Evolutionary conservation across 1,140 invertebrate genomes (phyloP), one percentile per base, ranked within the genome.

Genomic region (Pteromalus puparum): DNA sequence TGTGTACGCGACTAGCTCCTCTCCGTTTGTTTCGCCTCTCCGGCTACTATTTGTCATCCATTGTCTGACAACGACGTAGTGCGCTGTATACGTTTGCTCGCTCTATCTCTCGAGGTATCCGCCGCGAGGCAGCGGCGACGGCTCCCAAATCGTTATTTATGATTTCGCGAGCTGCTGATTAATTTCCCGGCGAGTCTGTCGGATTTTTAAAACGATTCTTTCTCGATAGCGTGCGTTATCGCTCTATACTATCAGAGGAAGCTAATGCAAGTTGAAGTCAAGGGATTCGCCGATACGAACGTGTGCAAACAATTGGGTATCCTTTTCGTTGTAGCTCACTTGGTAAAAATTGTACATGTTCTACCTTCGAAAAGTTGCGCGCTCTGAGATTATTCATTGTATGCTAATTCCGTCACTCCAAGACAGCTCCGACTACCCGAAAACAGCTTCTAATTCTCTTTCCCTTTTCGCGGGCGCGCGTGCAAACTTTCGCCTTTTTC

Each of bases 11-110:
- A 2, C n/a, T n/a, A n/a, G n/a, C 70, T 34, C 5, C 26, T 89
- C 89, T 87, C 88, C 46, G 90, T 90, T 90, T 90, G 90, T 91
- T 91, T 90, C 89, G 88, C 89, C 87, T 88, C 24, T 87, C 84
- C 82, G 84, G 84, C 89, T 90, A 91, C 89, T 90, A 91, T 91
- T 91, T 91, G 90, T 91, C 91, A 91, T 90, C 90, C 88, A 91
- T 91, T 91, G 90, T 91, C 89, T 80, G 89, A 87, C 81, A 86
- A 87, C 83, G 84, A 79, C 74, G 53, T 67, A 70, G 77, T 72
- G 61, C 80, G 38, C 30, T 34, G 30, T 34, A n/a, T n/a, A 34
- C 78, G 73, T 61, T 30, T 70, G 9, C 1, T 24, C 46, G 5
- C 80, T 18, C 72, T 26, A 42, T 61, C 53, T 7, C 48, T 42